phyloP scores from a whole-genome alignment of 2,888 invertebrate species.

The Drosophila limbata region DNA sequence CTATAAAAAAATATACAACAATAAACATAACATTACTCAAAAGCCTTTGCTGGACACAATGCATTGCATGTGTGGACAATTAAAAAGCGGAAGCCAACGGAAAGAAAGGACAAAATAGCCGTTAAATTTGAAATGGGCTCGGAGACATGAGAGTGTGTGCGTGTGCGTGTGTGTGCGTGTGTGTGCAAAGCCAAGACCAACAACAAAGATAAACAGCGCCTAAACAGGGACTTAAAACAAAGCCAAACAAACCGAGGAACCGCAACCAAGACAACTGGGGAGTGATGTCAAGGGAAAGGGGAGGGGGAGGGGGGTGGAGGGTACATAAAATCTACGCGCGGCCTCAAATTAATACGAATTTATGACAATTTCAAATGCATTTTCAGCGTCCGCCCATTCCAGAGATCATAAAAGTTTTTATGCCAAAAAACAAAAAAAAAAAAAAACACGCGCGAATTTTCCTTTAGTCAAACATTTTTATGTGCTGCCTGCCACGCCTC shows the following conservation, averaged over 20 bases:
- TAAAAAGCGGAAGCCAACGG: slow-evolving; percentile 45
- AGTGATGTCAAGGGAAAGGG: not conserved
- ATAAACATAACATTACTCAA: slow-evolving; percentile 63
- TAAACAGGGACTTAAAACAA: slow-evolving; percentile 66
- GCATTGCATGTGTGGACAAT: slow-evolving; percentile 59
- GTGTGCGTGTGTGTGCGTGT: slow-evolving; percentile 13
- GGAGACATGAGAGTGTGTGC: not conserved
- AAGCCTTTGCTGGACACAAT: slow-evolving; percentile 47
- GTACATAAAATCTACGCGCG: slow-evolving; percentile 62
- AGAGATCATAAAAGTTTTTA: slow-evolving; percentile 57
- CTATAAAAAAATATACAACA: slow-evolving; percentile 56
- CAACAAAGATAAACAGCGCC: slow-evolving; percentile 59
- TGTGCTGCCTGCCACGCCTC: slow-evolving; percentile 59
- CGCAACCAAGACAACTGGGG: slow-evolving; percentile 29
- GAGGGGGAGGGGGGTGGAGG: not conserved
- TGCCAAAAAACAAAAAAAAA: slow-evolving; percentile 36
- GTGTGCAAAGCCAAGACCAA: slow-evolving; percentile 40
- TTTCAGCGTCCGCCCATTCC: slow-evolving; percentile 43
- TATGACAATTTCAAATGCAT: slow-evolving; percentile 72
- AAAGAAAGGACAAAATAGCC: slow-evolving; percentile 50
- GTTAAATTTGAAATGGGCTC: slow-evolving; percentile 65
- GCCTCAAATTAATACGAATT: slow-evolving; percentile 71
- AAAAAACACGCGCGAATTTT: slow-evolving; percentile 52
- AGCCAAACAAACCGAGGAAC: slow-evolving; percentile 60
- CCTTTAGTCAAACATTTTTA: slow-evolving; percentile 51